phyloP scores from a whole-genome alignment of 1,140 invertebrate genomes.

The Hesperophylax magnus region DNA sequence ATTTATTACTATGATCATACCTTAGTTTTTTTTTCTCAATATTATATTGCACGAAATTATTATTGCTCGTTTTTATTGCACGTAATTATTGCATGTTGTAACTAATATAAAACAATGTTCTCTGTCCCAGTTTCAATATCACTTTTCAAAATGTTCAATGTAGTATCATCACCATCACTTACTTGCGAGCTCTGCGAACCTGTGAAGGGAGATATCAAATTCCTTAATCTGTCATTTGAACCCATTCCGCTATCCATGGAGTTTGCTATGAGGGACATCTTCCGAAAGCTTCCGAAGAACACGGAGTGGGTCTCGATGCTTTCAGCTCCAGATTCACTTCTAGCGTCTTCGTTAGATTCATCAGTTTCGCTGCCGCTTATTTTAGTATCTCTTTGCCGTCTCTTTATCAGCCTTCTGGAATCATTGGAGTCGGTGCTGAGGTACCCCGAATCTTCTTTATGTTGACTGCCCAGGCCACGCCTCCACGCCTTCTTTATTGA shows the following conservation, averaged over 20 bases:
- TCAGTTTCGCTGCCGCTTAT: slow-evolving; percentile 73
- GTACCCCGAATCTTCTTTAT: slow-evolving; percentile 78
- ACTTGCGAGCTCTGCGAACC: slow-evolving; percentile 6
- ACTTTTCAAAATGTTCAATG: slow-evolving; percentile 35
- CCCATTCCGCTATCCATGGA: slow-evolving; percentile 54
- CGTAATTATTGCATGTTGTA: slow-evolving; percentile 21
- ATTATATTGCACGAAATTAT: background rate
- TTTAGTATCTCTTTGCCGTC: slow-evolving; percentile 63
- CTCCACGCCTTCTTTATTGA: slow-evolving; percentile 50
- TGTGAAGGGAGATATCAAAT: slow-evolving; percentile 15
- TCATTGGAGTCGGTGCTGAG: slow-evolving; percentile 82
- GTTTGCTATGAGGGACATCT: slow-evolving; percentile 58
- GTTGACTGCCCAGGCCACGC: slow-evolving; percentile 55
- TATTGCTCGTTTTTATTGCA: slow-evolving; percentile 31
- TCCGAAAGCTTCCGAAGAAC: slow-evolving; percentile 79
- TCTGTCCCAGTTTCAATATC: background rate
- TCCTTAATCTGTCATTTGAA: slow-evolving; percentile 30
- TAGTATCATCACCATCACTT: slow-evolving; percentile 26
- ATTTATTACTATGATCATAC: no score
- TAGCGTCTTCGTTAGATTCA: slow-evolving; percentile 75
- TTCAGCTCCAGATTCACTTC: slow-evolving; percentile 87
- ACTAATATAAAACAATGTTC: slow-evolving; percentile 23
- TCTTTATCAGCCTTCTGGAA: slow-evolving; percentile 64
- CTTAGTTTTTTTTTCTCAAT: background rate
- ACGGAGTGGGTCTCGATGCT: slow-evolving; percentile 89